Evolutionary conservation across 2,113 vertebrate species (phyloP).

Genomic region (Cyrtonyx montezumae): DNA sequence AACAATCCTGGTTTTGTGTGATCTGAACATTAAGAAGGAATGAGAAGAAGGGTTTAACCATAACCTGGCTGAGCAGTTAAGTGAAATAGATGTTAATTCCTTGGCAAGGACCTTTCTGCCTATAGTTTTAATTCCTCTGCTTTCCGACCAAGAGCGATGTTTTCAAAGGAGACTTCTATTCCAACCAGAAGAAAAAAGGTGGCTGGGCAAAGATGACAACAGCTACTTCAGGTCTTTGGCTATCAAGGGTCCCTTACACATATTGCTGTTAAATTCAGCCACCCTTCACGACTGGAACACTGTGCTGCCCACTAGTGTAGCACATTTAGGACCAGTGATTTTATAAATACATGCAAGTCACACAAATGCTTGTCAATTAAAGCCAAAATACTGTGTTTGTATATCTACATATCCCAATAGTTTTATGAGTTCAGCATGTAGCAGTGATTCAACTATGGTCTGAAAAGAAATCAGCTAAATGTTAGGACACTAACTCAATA

Average conservation of each 20-base stretch:
- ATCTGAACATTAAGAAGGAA: background rate
- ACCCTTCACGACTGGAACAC: background rate
- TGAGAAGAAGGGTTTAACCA: background rate
- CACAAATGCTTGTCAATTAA: background rate
- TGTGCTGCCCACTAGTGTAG: background rate
- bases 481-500: slow-evolving; percentile 60
- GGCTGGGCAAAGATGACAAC: background rate
- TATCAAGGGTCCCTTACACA: background rate
- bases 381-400: background rate
- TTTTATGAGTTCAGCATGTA: background rate
- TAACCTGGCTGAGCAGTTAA: background rate
- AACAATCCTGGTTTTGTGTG: background rate
- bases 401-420: background rate
- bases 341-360: slow-evolving; percentile 21
- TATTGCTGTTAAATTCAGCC: background rate
- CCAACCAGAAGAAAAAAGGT: background rate
- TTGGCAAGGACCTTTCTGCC: background rate
- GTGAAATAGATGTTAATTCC: background rate
- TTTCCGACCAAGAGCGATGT: background rate
- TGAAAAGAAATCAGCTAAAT: slow-evolving; percentile 40
- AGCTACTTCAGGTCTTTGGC: background rate
- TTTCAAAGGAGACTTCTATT: background rate
- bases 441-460: slow-evolving; percentile 31
- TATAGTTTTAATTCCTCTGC: background rate
- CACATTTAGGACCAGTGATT: background rate